Base-by-base conservation (phyloP, 2,113 vertebrate species). In the Oreochromis spilurus region DNA sequence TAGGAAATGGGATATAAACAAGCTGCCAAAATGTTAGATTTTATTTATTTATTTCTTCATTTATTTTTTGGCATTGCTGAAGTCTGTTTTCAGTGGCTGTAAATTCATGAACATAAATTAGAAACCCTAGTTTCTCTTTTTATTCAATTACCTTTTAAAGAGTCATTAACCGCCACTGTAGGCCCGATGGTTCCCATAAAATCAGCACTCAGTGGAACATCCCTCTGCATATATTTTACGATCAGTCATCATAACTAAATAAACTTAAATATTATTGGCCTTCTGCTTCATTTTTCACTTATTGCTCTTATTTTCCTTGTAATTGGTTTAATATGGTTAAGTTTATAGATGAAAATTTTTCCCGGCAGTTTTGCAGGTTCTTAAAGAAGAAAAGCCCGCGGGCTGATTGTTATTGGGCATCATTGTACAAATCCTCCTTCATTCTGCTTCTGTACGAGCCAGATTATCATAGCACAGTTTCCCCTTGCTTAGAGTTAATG, bases 401-500 rank as follows among this genome's bases (percentile, higher is more conserved):
- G 54, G 43, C 52, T 43, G 21, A 87, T 83, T 82, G 38, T 86
- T 52, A 89, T 31, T 78, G 82, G 85, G 65, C 62, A 52, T 13
- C 48, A 77, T 77, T 83, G 70, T 88, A 65, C 88, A 92, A 89
- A 94, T 65, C 7, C 1, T 26, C 58, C 82, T 82, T 75, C 19
- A 82, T 92, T 91, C 81, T 57, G 53, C 86, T 93, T 92, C 83
- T 79, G 34, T 85, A 54, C 40, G 24, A 82, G 80, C 62, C 45
- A 82, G 31, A 92, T 93, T 88, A 93, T 94, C 92, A 94, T 81
- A 53, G 81, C 40, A 60, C 85, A 87, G 62, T 90, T 86, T 90
- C 65, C 75, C 57, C 78, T 86, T 9, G 9, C 78, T 50, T 52
- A 9, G 79, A 87, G 88, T 91, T 94, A 91, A 93, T 95, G 60